These are phyloP conservation scores for Syrista parreyssii DNA, from an alignment of 2,888 invertebrate genomes.

Conservation along the genomic window DNA sequence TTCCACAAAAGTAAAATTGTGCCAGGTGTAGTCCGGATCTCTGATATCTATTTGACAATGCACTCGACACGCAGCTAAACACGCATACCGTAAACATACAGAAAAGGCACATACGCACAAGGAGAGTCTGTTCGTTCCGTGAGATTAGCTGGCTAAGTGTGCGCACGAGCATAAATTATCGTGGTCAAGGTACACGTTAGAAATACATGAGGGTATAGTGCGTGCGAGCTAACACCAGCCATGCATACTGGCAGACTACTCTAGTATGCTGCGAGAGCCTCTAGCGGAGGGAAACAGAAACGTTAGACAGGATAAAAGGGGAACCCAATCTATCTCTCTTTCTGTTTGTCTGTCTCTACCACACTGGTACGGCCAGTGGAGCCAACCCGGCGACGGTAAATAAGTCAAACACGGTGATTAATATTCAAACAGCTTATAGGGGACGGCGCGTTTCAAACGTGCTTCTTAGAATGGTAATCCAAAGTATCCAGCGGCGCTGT, in stretches of 20 bases:
- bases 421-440: slow-evolving; percentile 20
- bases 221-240: not conserved
- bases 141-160: not conserved
- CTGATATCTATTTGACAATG: not conserved
- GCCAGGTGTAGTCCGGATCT: not conserved
- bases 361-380: not conserved
- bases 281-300: not conserved
- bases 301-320: not conserved
- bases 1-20: not conserved
- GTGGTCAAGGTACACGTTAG: not conserved
- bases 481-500: slow-evolving; percentile 10
- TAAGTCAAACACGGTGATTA: slow-evolving; percentile 19
- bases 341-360: not conserved
- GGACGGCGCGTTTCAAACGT: slow-evolving; percentile 2
- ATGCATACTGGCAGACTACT: not conserved
- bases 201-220: not conserved
- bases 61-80: not conserved
- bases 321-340: not conserved
- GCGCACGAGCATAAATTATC: not conserved
- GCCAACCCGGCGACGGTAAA: slow-evolving; percentile 9
- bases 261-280: not conserved
- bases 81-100: not conserved
- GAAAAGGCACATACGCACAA: not conserved
- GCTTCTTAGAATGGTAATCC: slow-evolving; percentile 17
- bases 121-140: not conserved